Base-by-base conservation (phyloP, 2,888 invertebrate genomes). In the Apotomis capreana region DNA sequence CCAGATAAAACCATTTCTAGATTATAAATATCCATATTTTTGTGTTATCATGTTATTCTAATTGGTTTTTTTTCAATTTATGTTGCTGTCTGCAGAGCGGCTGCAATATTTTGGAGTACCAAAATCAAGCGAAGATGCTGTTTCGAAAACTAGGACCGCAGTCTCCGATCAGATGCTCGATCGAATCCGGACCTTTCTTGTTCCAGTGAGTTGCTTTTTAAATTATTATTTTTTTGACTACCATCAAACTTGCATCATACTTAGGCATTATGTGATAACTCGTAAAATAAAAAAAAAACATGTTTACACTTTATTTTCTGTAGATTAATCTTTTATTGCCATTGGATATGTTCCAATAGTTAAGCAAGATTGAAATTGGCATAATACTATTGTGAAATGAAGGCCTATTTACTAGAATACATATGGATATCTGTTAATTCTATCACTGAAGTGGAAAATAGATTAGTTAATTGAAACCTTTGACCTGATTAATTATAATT, bases 101-200 rank as follows among this genome's bases (percentile, higher is more conserved):
- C 73, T 96, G 97, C 89, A 98, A 96, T 93, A 96, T 99, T 86
- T 94, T 99, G 90, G 99, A 99, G 88, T 99, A 99, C 90, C 99
- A 99, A 91, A 99, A 98, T 90, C 99, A 99, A 94, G 99, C 99
- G 52, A 99, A 99, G 94, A 97, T 99, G 96, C 94, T 99, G 82
- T 99, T 99, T 94, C 95, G 98, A 83, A 99, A 99, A 93, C 94
- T 99, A 84, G 97, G 97, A 78, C 95, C 96, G 54, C 96, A 97
- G 84, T 98, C 99, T 73, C 99, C 99, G 74, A 92, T 95, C 46
- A 95, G 97, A 86, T 99, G 99, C 91, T 97, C 98, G 81, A 97
- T 99, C 84, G 99, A 99, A 94, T 98, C 98, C 73, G 99, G 99
- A 77, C 97, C 97, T 74, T 99, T 97, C 94, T 95, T 99, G 87